Evolutionary conservation across 1,140 invertebrate genomes (phyloP).

Genomic region (Plectus sambesii): DNA sequence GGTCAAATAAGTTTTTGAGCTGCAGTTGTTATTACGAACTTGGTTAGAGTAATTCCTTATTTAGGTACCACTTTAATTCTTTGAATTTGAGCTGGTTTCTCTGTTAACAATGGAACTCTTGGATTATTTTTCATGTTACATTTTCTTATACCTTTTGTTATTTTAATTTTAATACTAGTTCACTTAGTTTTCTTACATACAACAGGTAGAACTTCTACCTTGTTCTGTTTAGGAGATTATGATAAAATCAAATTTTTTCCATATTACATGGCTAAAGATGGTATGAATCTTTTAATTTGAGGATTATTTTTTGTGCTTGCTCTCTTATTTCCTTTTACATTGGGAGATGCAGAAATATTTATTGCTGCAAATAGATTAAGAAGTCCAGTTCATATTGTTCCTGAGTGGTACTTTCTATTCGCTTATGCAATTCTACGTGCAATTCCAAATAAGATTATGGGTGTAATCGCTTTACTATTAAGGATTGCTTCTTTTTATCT

Average conservation of each 20-base stretch:
- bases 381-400: slow-evolving; percentile 61
- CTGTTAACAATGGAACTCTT: slow-evolving; percentile 25
- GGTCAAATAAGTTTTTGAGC: slow-evolving; percentile 36
- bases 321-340: slow-evolving; percentile 51
- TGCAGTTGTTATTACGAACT: slow-evolving; percentile 32
- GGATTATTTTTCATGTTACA: slow-evolving; percentile 37
- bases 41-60: slow-evolving; percentile 35
- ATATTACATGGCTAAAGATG: slow-evolving; percentile 44
- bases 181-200: slow-evolving; percentile 35
- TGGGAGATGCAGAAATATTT: slow-evolving; percentile 61
- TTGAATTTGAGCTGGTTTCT: slow-evolving; percentile 36
- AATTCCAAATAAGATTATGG: slow-evolving; percentile 63
- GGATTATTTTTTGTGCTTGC: slow-evolving; percentile 47
- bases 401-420: slow-evolving; percentile 66
- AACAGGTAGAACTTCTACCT: slow-evolving; percentile 26
- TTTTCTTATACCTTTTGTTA: slow-evolving; percentile 33
- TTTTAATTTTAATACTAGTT: slow-evolving; percentile 18
- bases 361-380: slow-evolving; percentile 58
- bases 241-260: slow-evolving; percentile 47
- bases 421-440: slow-evolving; percentile 62
- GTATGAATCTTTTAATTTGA: slow-evolving; percentile 40
- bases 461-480: slow-evolving; percentile 52
- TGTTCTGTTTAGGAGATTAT: slow-evolving; percentile 14
- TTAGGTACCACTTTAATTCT: slow-evolving; percentile 19
- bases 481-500: slow-evolving; percentile 28